These are phyloP conservation scores for Homarus americanus DNA, from an alignment of 1,140 invertebrate species.

Conservation along the genomic window DNA sequence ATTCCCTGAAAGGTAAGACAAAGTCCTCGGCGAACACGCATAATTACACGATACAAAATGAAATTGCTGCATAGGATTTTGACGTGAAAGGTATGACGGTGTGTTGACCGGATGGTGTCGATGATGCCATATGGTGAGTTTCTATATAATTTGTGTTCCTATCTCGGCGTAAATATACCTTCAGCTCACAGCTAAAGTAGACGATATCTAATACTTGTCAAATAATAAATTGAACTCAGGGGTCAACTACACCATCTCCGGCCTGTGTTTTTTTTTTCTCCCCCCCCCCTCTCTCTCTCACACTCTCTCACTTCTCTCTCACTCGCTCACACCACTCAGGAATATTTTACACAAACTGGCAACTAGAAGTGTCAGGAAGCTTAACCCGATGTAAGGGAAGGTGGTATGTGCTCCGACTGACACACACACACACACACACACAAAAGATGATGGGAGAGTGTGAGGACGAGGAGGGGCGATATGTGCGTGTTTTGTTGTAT, in stretches of 20 bases:
- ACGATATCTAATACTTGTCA: not conserved
- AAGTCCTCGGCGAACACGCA: constrained; percentile 43
- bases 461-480: not conserved
- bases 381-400: not conserved
- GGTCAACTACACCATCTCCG: not conserved
- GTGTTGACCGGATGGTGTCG: constrained; percentile 42
- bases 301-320: no score
- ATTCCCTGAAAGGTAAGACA: constrained; percentile 51
- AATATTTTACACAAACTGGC: not conserved
- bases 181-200: not conserved
- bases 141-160: constrained; percentile 14
- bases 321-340: no score
- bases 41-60: constrained; percentile 56
- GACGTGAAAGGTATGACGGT: constrained; percentile 30
- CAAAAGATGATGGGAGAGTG: not conserved
- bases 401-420: not conserved
- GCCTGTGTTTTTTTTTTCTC: not conserved
- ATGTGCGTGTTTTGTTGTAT: not conserved
- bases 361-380: constrained; percentile 34
- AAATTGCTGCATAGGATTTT: constrained; percentile 49
- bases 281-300: no score
- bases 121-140: not conserved
- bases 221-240: not conserved
- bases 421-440: not conserved
- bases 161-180: not conserved